Conservation (phyloP, 2,113 vertebrate species). For the Ciconia stormi region DNA sequence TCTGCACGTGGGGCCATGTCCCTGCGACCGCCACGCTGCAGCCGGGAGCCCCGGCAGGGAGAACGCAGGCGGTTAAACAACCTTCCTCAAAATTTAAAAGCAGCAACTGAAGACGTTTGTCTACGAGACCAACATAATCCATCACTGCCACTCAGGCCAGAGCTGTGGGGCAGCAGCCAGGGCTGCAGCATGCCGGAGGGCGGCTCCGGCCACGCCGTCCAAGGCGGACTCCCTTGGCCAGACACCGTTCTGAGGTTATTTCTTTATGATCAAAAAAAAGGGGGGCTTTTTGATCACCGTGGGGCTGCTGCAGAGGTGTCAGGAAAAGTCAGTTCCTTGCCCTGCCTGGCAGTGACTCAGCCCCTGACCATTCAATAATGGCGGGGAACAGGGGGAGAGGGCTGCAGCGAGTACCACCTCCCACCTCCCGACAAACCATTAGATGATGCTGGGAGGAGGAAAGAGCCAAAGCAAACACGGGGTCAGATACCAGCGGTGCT, state of each 20-base stretch:
- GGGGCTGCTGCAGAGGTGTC: neutral
- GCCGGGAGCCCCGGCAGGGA: neutral
- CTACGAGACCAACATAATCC: neutral
- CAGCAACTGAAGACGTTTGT: neutral
- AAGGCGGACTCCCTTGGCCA: neutral
- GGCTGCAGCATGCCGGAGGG: neutral
- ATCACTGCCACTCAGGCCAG: too few relatives aligned
- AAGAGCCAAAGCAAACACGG: neutral
- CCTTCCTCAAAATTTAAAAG: neutral
- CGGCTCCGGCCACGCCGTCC: neutral
- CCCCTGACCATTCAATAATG: rapidly evolving
- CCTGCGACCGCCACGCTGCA: neutral
- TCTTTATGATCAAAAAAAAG: neutral
- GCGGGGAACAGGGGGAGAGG: neutral
- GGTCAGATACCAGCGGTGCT: neutral
- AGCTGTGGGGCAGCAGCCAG: neutral
- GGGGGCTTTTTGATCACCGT: too few relatives aligned
- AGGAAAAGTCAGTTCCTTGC: neutral
- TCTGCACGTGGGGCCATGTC: neutral
- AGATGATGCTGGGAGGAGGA: neutral
- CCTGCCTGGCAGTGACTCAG: neutral
- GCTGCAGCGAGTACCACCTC: neutral
- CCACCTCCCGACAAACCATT: neutral
- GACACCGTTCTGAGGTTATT: neutral
- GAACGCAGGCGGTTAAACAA: neutral